These are phyloP conservation scores for Drosophila kanapiae DNA, from an alignment of 1,140 invertebrate genomes.

Conservation along the genomic window DNA sequence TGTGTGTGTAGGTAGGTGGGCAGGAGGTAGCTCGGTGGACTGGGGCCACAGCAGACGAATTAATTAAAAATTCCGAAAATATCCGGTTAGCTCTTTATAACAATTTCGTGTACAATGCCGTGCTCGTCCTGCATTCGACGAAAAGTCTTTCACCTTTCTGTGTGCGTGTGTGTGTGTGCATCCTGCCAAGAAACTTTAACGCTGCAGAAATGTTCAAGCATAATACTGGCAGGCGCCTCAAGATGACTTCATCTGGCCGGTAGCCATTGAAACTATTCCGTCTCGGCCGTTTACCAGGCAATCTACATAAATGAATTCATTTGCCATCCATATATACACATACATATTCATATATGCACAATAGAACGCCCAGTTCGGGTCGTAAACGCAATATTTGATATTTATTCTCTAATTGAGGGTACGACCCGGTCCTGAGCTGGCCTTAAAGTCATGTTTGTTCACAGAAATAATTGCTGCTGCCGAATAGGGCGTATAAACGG, in stretches of 20 bases:
- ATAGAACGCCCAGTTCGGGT: constrained; percentile 12
- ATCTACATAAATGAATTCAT: constrained; percentile 57
- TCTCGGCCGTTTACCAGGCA: constrained; percentile 49
- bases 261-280: constrained; percentile 40
- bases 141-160: constrained; percentile 38
- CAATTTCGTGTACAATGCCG: constrained; percentile 73
- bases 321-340: constrained; percentile 14
- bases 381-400: constrained; percentile 67
- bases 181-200: constrained; percentile 47
- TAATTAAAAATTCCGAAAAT: constrained; percentile 84
- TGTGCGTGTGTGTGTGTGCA: constrained; percentile 18
- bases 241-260: constrained; percentile 49
- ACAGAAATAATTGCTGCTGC: constrained; percentile 44
- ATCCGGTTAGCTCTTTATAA: constrained; percentile 83
- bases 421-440: constrained; percentile 23
- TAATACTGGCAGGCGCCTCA: constrained; percentile 9
- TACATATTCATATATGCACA: constrained; percentile 23
- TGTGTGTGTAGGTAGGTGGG: constrained; percentile 50
- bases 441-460: constrained; percentile 37
- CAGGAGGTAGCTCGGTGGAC: constrained; percentile 5
- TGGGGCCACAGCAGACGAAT: constrained; percentile 56
- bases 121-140: constrained; percentile 53
- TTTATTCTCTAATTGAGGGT: constrained; percentile 65
- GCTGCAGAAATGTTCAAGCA: constrained; percentile 54
- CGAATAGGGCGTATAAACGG: constrained; percentile 14